Percentiles rank a stretch among this genome's conserved stretches.
Conservation (phyloP, 2,888 invertebrate genomes). For the Drosophila ezoana region DNA sequence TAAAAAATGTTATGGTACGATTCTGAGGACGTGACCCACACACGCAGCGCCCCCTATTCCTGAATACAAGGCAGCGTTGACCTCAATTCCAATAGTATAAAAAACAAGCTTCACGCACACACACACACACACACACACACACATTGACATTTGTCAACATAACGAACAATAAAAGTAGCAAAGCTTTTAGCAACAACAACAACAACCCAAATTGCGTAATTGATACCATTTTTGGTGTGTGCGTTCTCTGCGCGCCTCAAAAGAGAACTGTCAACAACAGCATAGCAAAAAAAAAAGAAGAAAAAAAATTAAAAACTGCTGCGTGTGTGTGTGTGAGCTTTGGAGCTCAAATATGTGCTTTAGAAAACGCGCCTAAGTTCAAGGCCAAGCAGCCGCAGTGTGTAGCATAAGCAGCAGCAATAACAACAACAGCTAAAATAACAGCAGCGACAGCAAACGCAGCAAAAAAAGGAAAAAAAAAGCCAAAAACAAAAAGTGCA, state of each 20-base stretch:
- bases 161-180: constrained; percentile 40
- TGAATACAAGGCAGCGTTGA: constrained; percentile 17
- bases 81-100: constrained; percentile 28
- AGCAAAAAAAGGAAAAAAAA: constrained; percentile 35
- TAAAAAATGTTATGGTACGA: constrained; percentile 29
- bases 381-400: constrained; percentile 67
- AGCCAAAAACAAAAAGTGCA: constrained; percentile 36
- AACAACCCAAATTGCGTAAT: constrained; percentile 69
- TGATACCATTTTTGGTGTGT: constrained; percentile 67
- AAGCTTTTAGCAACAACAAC: constrained; percentile 38
- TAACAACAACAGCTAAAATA: not conserved
- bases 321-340: constrained; percentile 35
- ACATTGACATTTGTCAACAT: constrained; percentile 21
- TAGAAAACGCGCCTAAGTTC: constrained; percentile 75
- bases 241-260: constrained; percentile 41
- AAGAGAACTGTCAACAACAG: constrained; percentile 53
- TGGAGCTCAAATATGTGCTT: constrained; percentile 62
- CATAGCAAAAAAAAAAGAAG: constrained; percentile 25
- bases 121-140: constrained; percentile 13
- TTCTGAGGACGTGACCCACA: constrained; percentile 35
- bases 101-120: constrained; percentile 14
- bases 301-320: constrained; percentile 29
- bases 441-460: constrained; percentile 51
- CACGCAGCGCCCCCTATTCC: constrained; percentile 1
- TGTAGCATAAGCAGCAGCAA: constrained; percentile 46